phyloP scores from a whole-genome alignment of 2,113 vertebrate genomes.

The Dascyllus trimaculatus region DNA sequence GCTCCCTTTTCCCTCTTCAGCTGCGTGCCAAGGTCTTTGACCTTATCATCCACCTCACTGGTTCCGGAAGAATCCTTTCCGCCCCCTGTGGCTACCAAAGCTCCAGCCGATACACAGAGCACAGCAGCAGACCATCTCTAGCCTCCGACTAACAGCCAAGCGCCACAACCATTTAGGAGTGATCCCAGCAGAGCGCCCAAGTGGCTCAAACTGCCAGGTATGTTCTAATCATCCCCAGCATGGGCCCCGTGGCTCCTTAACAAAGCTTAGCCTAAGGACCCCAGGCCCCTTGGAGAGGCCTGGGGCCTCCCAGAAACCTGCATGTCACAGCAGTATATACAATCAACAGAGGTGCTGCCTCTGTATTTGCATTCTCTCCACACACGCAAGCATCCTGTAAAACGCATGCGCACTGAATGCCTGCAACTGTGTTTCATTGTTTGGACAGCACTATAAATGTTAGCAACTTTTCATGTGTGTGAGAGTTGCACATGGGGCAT shows the following conservation, averaged over 20 bases:
- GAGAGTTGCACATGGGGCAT: conserved; percentile 63
- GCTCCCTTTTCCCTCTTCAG: conserved; percentile 76
- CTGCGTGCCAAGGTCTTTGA: conserved; percentile 83
- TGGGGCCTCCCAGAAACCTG: conserved; percentile 62
- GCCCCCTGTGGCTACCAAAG: conserved; percentile 77
- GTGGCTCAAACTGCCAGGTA: conserved; percentile 83
- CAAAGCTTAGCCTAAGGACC: conserved; percentile 70
- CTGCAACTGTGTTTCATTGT: conserved; percentile 29
- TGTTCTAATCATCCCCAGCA: conserved; percentile 76
- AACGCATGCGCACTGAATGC: background rate
- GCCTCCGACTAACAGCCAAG: conserved; percentile 79
- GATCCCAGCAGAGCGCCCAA: conserved; percentile 78
- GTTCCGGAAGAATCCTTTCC: conserved; percentile 87
- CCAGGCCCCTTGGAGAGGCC: conserved; percentile 62
- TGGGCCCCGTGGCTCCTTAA: conserved; percentile 75
- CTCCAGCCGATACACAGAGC: conserved; percentile 73
- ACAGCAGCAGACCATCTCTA: conserved; percentile 80
- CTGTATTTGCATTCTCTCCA: conserved; percentile 55
- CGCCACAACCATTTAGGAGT: conserved; percentile 81
- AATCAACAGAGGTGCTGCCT: conserved; percentile 44
- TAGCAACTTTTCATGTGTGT: conserved; percentile 44
- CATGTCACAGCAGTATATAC: conserved; percentile 49
- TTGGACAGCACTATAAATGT: conserved; percentile 44
- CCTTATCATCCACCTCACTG: conserved; percentile 86
- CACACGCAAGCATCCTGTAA: conserved; percentile 32